Evolutionary conservation across 2,113 vertebrate species (phyloP).

Genomic region (Lasiurus borealis): DNA sequence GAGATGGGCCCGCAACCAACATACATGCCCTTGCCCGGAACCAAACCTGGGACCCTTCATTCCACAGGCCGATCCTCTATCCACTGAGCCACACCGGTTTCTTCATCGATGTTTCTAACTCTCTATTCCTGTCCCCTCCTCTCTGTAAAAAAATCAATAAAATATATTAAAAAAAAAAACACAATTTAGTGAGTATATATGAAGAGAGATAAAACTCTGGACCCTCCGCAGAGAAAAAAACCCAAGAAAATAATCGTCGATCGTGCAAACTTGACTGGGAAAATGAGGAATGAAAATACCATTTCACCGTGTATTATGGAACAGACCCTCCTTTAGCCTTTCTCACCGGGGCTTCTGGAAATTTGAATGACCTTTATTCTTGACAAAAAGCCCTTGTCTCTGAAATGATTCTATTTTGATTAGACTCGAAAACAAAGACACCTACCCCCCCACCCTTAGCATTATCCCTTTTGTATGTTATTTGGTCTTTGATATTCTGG

Average conservation of each 20-base stretch:
- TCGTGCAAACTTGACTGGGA: conserved; percentile 71
- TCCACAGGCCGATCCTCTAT: too few species aligned
- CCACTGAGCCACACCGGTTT: too few species aligned
- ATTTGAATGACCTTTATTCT: conserved; percentile 45
- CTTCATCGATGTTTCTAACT: too few species aligned
- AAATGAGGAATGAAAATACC: conserved; percentile 64
- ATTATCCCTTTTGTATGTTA: neutral
- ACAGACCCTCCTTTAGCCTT: conserved; percentile 54
- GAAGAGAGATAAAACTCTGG: conserved; percentile 23
- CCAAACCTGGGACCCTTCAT: too few species aligned
- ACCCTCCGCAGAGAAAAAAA: neutral
- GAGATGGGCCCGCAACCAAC: too few species aligned
- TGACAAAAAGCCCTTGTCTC: conserved; percentile 15
- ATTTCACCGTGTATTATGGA: conserved; percentile 55
- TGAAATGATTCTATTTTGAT: conserved; percentile 57
- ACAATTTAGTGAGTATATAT: conserved; percentile 22
- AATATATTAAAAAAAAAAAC: neutral
- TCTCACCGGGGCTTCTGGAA: conserved; percentile 52
- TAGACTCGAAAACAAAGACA: neutral
- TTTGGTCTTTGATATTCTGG: neutral
- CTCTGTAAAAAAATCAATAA: too few species aligned
- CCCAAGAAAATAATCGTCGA: conserved; percentile 55
- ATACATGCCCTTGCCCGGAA: too few species aligned
- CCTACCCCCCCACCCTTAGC: neutral
- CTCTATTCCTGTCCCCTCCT: too few species aligned